Conservation (phyloP, 1,140 invertebrate genomes). For the Nebria ingens region DNA sequence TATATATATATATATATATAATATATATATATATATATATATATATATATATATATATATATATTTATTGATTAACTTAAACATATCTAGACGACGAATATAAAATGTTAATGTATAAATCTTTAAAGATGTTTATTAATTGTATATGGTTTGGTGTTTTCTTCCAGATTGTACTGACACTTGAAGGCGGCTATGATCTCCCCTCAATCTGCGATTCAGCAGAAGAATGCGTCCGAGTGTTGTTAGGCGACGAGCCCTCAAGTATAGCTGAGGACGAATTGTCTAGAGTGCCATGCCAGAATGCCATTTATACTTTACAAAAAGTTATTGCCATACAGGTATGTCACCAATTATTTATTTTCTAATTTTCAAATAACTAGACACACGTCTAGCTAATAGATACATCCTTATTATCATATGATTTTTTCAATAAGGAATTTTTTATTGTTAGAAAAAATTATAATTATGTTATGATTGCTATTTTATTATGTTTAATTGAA, state of each 20-base stretch:
- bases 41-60: not conserved
- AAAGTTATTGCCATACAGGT: slow-evolving; percentile 83
- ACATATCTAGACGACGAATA: too few species aligned
- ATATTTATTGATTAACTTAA: not conserved
- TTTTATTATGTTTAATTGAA: too few species aligned
- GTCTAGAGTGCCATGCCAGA: slow-evolving; percentile 63
- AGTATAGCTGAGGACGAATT: slow-evolving; percentile 71
- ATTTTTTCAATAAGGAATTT: too few species aligned
- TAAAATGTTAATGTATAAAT: too few species aligned
- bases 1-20: not conserved
- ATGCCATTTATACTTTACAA: slow-evolving; percentile 78
- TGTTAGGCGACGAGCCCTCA: slow-evolving; percentile 75
- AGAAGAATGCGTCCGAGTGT: slow-evolving; percentile 87
- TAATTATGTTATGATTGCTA: too few species aligned
- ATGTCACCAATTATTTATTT: too few species aligned
- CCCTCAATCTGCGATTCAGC: slow-evolving; percentile 93
- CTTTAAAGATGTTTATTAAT: not conserved
- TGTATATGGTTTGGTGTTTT: slow-evolving; percentile 10
- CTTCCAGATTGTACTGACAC: slow-evolving; percentile 58
- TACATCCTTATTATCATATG: too few species aligned
- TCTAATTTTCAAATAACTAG: too few species aligned
- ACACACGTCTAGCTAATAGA: too few species aligned
- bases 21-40: slow-evolving; percentile 1
- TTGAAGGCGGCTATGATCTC: slow-evolving; percentile 96
- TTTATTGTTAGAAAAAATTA: too few species aligned